Base-by-base conservation (phyloP, 2,113 vertebrate species). In the Agelaius tricolor region DNA sequence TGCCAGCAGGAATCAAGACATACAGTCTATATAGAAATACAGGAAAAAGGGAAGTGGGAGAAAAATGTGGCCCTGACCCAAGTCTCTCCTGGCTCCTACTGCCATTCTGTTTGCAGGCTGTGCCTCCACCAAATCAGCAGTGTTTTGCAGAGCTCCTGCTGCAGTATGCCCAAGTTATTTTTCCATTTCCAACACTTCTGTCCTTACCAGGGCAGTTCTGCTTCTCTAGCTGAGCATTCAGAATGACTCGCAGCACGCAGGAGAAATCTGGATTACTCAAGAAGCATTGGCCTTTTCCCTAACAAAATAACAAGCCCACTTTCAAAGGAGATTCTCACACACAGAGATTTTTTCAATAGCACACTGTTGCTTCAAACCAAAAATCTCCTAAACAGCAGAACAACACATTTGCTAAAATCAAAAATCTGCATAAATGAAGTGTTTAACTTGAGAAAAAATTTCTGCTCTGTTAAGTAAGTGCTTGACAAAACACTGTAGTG, bases 131-230 rank as follows among this genome's bases (percentile, higher is more conserved):
- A 69, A 23, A 15, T 21, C 80, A 93, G 52, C n/a, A 46, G n/a
- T 1, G 2, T 22, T 76, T 37, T 65, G 55, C 55, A 74, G 74
- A 72, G 24, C 47, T 75, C 39, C 51, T 89, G 30, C 47, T 89
- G 44, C 0, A 1, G 15, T 33, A 26, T 43, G 6, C 24, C 11
- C 0, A 0, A 5, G 30, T 8, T 66, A 7, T 4, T 79, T 59
- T 49, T 33, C 14, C 23, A 18, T 49, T 81, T 67, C 68, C 44
- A 79, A 22, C 33, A 39, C 22, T 89, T 74, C 41, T 37, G 37
- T 63, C n/a, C 15, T 87, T 82, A 46, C 11, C 52, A 79, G 15
- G 28, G 57, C 21, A 84, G 30, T 61, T 84, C 41, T 92, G 46
- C 59, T 83, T 82, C 71, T 73, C 54, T 33, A 87, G n/a, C 23